Base-by-base conservation (phyloP, 1,140 invertebrate species). In the Drosophila santomea region DNA sequence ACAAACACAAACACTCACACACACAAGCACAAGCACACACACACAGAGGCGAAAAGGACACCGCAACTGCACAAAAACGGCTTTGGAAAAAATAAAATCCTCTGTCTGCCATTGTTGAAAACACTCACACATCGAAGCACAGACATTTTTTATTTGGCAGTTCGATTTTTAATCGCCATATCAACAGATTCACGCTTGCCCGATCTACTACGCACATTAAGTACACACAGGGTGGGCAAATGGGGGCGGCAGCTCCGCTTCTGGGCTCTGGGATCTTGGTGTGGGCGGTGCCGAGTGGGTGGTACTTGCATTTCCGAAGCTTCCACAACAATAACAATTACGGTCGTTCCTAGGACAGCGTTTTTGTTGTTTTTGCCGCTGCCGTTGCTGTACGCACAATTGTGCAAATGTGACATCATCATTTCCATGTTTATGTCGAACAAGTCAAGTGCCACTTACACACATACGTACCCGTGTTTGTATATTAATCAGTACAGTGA, bases 371-470 rank as follows among this genome's bases (percentile, higher is more conserved):
- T 74, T 45, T 61, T 66, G 44, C 58, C 60, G 52, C 61, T 80
- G 77, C 51, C 75, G 63, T 45, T 78, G 75, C 52, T 71, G 79
- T 88, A 86, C 83, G 84, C 83, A 86, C 83, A 86, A 86, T 86
- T 89, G 83, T 86, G 83, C 83, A 88, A 86, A 86, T 86, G 83
- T 86, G 83, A 86, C 83, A 86, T 86, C 83, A 86, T 86, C 83
- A 86, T 86, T 86, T 88, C 83, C 83, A 83, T 86, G 83, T 86
- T 86, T 86, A 86, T 86, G 83, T 89, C 79, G 83, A 76, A 79
- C 83, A 86, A 86, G 83, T 86, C 83, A 86, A 88, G 83, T 88
- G 83, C 83, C 83, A 82, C 66, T 88, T 82, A 68, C 82, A 66
- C 82, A 71, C 77, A 66, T 32, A 61, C 38, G 39, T 41, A 62